Evolutionary conservation across 2,113 vertebrate genomes (phyloP).

Genomic region (Halcyon senegalensis): DNA sequence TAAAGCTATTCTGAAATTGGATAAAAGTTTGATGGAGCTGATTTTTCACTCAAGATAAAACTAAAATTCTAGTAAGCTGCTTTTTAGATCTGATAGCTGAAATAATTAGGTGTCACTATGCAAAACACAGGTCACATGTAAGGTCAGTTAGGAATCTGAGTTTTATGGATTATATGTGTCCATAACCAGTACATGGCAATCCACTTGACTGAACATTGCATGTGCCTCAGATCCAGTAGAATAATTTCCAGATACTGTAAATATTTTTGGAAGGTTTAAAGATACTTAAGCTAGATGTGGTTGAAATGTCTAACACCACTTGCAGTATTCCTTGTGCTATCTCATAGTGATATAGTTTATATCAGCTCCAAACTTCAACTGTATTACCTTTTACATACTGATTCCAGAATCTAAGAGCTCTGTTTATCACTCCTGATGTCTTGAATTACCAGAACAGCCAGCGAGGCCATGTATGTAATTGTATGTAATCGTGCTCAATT

Average conservation of each 20-base stretch:
- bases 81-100: background rate
- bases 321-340: background rate
- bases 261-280: background rate
- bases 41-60: background rate
- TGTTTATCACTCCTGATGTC: background rate
- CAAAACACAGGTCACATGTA: background rate
- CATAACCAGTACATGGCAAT: fast-evolving
- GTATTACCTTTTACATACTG: background rate
- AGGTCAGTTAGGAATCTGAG: background rate
- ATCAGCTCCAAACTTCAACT: background rate
- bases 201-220: background rate
- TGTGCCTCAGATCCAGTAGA: background rate
- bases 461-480: background rate
- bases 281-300: background rate
- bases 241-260: background rate
- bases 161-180: background rate
- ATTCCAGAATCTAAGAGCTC: background rate
- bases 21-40: background rate
- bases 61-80: background rate
- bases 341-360: background rate
- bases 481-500: background rate
- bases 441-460: background rate
- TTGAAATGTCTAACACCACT: background rate
- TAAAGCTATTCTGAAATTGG: background rate
- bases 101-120: background rate